These are phyloP conservation scores for Electrophaes corylata DNA, from an alignment of 2,888 invertebrate genomes.

Conservation along the genomic window DNA sequence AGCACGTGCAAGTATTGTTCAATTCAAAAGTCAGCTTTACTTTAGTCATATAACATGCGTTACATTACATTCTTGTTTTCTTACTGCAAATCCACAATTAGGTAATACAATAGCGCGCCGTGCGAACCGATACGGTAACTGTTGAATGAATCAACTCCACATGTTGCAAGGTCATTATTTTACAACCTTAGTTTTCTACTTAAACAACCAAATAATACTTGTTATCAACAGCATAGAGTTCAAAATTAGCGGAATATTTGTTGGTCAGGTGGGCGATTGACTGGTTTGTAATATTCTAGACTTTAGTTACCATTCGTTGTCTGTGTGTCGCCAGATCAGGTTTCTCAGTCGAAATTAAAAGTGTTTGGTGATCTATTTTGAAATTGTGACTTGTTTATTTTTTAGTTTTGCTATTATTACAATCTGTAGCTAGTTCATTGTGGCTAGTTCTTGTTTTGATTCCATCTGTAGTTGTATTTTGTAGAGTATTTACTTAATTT, in stretches of 20 bases:
- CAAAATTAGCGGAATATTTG: conserved; percentile 34
- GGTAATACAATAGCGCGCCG: conserved; percentile 55
- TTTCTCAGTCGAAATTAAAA: conserved; percentile 45
- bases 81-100: conserved; percentile 55
- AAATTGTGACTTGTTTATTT: conserved; percentile 9
- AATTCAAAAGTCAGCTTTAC: conserved; percentile 29
- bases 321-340: conserved; percentile 51
- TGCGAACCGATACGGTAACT: conserved; percentile 58
- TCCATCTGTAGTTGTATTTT: neutral
- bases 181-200: conserved; percentile 35
- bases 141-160: conserved; percentile 57
- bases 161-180: conserved; percentile 45
- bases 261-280: conserved; percentile 23
- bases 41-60: conserved; percentile 44
- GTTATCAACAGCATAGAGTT: conserved; percentile 39
- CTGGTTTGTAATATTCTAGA: conserved; percentile 45
- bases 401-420: conserved; percentile 6
- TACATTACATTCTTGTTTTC: conserved; percentile 49
- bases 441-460: neutral
- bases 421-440: neutral
- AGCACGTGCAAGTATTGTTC: conserved; percentile 24
- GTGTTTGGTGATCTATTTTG: conserved; percentile 30
- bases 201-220: conserved; percentile 36
- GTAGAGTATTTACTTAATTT: neutral
- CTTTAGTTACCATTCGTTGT: conserved; percentile 53